Evolutionary conservation across 2,797 vertebrate species (phyloP).

Genomic region (Champsocephalus esox): DNA sequence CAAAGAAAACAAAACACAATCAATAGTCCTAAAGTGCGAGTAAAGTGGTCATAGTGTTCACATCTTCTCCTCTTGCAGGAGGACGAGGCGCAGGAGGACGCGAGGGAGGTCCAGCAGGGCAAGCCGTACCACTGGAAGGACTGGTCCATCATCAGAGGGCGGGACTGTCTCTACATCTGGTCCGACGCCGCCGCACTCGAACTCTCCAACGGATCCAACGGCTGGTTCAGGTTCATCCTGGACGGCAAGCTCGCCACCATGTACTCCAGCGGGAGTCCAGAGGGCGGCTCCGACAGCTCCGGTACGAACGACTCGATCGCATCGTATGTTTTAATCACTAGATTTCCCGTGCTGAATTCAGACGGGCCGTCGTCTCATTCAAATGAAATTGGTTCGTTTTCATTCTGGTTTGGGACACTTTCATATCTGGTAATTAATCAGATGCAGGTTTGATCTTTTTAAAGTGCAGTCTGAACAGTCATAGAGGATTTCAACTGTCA

Average conservation of each 20-base stretch:
- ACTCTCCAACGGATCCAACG: slow-evolving; percentile 98
- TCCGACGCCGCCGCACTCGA: slow-evolving; percentile 98
- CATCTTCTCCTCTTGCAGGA: slow-evolving; percentile 79
- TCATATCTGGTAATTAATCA: too few relatives aligned
- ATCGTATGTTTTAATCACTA: too few relatives aligned
- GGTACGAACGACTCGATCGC: slow-evolving; percentile 75
- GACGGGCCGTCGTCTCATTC: too few relatives aligned
- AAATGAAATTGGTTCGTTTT: too few relatives aligned
- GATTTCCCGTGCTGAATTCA: not conserved
- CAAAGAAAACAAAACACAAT: too few relatives aligned
- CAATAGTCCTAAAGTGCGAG: too few relatives aligned
- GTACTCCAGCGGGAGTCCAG: slow-evolving; percentile 99
- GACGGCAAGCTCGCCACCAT: slow-evolving; percentile 99
- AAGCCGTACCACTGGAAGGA: slow-evolving; percentile 99
- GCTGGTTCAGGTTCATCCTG: slow-evolving; percentile 99
- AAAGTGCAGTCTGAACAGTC: too few relatives aligned
- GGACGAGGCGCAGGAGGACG: slow-evolving; percentile 97
- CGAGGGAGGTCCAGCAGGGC: slow-evolving; percentile 96
- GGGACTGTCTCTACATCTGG: slow-evolving; percentile 99
- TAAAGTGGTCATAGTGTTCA: too few relatives aligned
- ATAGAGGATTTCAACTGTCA: too few relatives aligned
- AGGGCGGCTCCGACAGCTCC: slow-evolving; percentile 98
- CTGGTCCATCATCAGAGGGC: slow-evolving; percentile 97
- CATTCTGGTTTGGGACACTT: too few relatives aligned
- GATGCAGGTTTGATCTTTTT: too few relatives aligned